Evolutionary conservation across 2,113 vertebrate genomes (phyloP), one percentile per base, ranked within the genome.

Genomic region (Varanus salvator): DNA sequence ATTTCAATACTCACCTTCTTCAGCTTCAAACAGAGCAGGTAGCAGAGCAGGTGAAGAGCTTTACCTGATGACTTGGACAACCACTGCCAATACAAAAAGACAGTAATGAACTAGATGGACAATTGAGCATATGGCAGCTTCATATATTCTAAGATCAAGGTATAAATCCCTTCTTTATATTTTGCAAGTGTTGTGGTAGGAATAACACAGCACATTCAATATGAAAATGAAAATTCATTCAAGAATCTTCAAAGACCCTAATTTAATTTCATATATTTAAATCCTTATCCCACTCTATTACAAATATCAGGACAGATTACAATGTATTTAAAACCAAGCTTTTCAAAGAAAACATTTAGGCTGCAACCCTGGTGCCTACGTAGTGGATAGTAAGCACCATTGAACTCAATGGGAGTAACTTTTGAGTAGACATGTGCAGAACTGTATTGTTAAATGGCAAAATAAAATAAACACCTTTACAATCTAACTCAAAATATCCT

Each of bases 291-390:
- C 6, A 77, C 76, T 64, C 23, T 31, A 25, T 87, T 80, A 80
- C 44, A 27, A 78, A 66, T 19, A 50, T 50, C 64, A 78, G 57
- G 75, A 44, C 57, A 72, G 14, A 71, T 52, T 78, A 31, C 74
- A 50, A 19, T 57, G n/a, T 44, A 80, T 52, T 87, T 80, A 80
- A 81, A 80, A 80, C 15, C 31, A 88, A 88, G 15, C 68, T 88
- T 81, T 57, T 72, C 57, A 81, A 81, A 34, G n/a, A n/a, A 27
- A 64, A 68, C 17, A 52, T 34, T 66, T 60, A 60, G 57, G 57
- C 12, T 60, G 57, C 57, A 60, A 60, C 15, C 57, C 57, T 60
- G 38, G 15, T 60, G 12, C 57, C 11, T 15, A 60, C 15, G 11
- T 60, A 60, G 8, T 60, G 11, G 11, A 60, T 60, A 60, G 57